Conservation (phyloP, 2,888 invertebrate species). For the Amiota minor region DNA sequence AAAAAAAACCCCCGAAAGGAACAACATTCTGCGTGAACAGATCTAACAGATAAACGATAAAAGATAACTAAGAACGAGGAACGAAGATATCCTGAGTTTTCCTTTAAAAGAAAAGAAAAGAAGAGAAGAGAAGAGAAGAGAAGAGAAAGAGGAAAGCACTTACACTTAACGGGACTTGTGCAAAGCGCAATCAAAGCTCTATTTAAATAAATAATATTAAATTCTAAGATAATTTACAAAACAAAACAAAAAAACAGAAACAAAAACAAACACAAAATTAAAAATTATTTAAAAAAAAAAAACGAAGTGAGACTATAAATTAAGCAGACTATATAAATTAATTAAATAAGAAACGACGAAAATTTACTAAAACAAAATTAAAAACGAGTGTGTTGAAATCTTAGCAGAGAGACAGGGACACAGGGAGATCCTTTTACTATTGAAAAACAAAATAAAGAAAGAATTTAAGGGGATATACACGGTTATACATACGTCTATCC, state of each 20-base stretch:
- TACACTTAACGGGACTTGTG: constrained; percentile 68
- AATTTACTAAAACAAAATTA: constrained; percentile 25
- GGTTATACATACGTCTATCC: constrained; percentile 31
- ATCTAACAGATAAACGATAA: constrained; percentile 29
- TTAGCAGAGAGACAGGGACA: constrained; percentile 23
- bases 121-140: constrained; percentile 29
- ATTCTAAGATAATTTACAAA: constrained; percentile 49
- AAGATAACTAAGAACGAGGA: constrained; percentile 36
- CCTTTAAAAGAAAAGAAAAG: constrained; percentile 35
- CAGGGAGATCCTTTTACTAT: constrained; percentile 23
- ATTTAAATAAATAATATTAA: constrained; percentile 45
- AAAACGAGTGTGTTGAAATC: not conserved
- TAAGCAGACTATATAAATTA: constrained; percentile 21
- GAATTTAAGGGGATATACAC: constrained; percentile 23
- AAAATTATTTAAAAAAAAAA: constrained; percentile 64
- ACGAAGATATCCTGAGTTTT: not conserved
- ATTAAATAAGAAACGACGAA: constrained; percentile 10
- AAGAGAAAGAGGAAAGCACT: constrained; percentile 43
- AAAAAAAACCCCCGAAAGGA: constrained; percentile 53
- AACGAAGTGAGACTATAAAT: constrained; percentile 44
- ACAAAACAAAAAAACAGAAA: too few relatives aligned
- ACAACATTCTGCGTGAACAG: constrained; percentile 29
- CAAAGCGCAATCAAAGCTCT: constrained; percentile 72
- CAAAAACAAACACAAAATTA: too few relatives aligned
- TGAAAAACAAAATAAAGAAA: constrained; percentile 45